Percentiles rank a stretch among this genome's conserved stretches.
Evolutionary conservation across 2,113 vertebrate genomes (phyloP).

Genomic region (Bagarius yarrelli): DNA sequence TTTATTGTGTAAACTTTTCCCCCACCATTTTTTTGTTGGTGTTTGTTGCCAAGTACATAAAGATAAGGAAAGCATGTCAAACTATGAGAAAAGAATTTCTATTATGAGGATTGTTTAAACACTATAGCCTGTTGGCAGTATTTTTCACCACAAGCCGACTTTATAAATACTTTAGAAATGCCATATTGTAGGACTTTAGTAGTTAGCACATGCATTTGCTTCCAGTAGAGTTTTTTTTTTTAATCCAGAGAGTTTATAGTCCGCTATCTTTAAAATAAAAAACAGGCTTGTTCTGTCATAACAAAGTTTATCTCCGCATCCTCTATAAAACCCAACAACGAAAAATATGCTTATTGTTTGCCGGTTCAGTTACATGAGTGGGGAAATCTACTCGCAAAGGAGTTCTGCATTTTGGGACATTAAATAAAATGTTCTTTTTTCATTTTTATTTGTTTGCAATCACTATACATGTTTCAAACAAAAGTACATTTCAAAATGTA

Average conservation of each 20-base stretch:
- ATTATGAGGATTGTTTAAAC: conserved; percentile 40
- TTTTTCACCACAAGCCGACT: conserved; percentile 34
- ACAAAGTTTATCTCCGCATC: background rate
- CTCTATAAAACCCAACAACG: background rate
- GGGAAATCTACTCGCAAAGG: background rate
- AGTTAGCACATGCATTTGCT: background rate
- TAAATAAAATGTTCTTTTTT: background rate
- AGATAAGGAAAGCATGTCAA: conserved; percentile 60
- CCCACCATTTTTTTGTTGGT: conserved; percentile 25
- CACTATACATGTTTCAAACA: background rate
- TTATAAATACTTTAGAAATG: conserved; percentile 29
- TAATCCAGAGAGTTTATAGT: background rate
- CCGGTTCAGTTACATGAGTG: background rate
- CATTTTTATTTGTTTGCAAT: background rate
- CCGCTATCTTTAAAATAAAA: background rate
- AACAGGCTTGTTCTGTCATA: background rate
- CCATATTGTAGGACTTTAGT: background rate
- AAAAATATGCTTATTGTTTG: background rate
- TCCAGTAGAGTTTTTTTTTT: background rate
- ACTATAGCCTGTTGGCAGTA: conserved; percentile 43
- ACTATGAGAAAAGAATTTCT: conserved; percentile 55
- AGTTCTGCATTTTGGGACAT: conserved; percentile 9
- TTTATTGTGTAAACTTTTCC: background rate
- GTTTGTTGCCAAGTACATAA: conserved; percentile 42
- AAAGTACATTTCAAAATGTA: background rate